Evolutionary conservation across 2,888 invertebrate species (phyloP).

Genomic region (Scaptodrosophila latifasciaeformis): DNA sequence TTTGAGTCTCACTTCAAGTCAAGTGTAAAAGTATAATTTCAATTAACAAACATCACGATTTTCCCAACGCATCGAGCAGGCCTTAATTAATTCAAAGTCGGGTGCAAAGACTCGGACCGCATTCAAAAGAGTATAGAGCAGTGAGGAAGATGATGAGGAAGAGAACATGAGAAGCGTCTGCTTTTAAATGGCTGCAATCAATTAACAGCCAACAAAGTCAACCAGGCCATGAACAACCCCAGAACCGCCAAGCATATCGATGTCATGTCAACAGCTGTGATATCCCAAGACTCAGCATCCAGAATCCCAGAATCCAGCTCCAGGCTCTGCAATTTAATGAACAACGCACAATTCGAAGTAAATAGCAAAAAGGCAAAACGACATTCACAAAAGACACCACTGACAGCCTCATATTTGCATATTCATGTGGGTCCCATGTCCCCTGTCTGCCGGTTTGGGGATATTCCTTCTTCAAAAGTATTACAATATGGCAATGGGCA

Average conservation of each 20-base stretch:
- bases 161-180: constrained; percentile 12
- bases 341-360: constrained; percentile 50
- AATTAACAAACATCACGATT: constrained; percentile 35
- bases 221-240: constrained; percentile 21
- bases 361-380: constrained; percentile 28
- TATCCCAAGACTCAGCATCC: neutral
- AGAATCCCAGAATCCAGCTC: neutral
- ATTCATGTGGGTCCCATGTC: constrained; percentile 43
- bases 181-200: constrained; percentile 61
- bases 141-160: neutral
- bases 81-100: constrained; percentile 53
- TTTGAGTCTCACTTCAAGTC: no score
- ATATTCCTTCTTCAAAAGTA: no score
- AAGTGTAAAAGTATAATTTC: no score
- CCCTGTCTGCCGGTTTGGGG: neutral
- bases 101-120: constrained; percentile 59
- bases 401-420: constrained; percentile 58
- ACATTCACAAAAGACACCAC: neutral
- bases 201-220: constrained; percentile 59
- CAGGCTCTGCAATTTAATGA: constrained; percentile 51
- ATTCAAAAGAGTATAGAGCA: neutral
- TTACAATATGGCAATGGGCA: no score
- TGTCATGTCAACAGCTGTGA: neutral
- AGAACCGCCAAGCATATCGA: constrained; percentile 8
- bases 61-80: neutral